Percentiles rank a stretch among this genome's conserved stretches.
phyloP scores from a whole-genome alignment of 2,888 invertebrate species.

The Macroteleia sp. region DNA sequence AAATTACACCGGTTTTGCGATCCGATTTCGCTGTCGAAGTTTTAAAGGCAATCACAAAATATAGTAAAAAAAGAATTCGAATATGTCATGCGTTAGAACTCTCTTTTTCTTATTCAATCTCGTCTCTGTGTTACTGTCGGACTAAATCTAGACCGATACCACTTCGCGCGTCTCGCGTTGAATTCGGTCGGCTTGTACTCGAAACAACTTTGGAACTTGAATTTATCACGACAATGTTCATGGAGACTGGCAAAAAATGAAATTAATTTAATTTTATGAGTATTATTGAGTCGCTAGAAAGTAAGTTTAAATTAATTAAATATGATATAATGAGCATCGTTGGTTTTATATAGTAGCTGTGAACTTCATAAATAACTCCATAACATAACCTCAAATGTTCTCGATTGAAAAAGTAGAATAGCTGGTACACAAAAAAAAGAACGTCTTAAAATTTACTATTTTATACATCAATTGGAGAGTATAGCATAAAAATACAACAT shows the following conservation, averaged over 20 bases:
- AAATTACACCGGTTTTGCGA: neutral
- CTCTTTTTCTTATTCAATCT: conserved; percentile 36
- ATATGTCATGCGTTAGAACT: conserved; percentile 36
- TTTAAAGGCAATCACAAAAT: conserved; percentile 18
- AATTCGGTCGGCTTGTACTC: conserved; percentile 20
- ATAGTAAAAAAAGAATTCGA: conserved; percentile 22
- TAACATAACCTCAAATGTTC: too few relatives aligned
- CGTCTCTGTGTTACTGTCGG: conserved; percentile 34
- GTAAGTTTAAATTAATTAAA: too few relatives aligned
- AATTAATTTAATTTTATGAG: conserved; percentile 8
- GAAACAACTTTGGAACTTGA: conserved; percentile 20
- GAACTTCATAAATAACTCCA: too few relatives aligned
- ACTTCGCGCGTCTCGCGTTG: conserved; percentile 20
- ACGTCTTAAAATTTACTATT: too few relatives aligned
- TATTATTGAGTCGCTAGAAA: too few relatives aligned
- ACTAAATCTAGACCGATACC: conserved; percentile 41
- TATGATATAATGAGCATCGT: too few relatives aligned
- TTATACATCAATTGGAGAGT: too few relatives aligned
- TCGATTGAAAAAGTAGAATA: too few relatives aligned
- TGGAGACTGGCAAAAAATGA: neutral
- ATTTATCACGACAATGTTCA: conserved; percentile 9
- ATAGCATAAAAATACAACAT: too few relatives aligned
- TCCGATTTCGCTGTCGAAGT: neutral
- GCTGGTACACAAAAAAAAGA: too few relatives aligned
- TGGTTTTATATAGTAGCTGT: too few relatives aligned